These are phyloP conservation scores for Burhinus oedicnemus DNA, from an alignment of 2,113 vertebrate species.

Conservation along the genomic window DNA sequence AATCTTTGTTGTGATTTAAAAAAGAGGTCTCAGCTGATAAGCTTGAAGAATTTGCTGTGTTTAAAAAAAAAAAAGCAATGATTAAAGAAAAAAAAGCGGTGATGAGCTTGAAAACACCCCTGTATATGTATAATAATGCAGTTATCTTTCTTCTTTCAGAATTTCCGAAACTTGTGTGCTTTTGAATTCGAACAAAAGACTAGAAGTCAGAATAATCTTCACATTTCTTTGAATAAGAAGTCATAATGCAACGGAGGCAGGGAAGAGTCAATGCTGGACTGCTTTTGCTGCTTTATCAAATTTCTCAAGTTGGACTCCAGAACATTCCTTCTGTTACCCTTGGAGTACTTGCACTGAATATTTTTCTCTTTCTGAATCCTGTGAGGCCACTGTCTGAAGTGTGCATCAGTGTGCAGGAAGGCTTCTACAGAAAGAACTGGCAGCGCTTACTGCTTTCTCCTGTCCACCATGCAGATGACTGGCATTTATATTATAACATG, in stretches of 20 bases:
- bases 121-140: background rate
- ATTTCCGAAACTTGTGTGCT: background rate
- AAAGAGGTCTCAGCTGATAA: background rate
- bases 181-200: background rate
- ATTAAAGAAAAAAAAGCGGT: fast-evolving
- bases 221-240: background rate
- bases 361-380: conserved; percentile 88
- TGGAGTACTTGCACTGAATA: conserved; percentile 83
- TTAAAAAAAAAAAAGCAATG: background rate
- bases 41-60: background rate
- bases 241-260: conserved; percentile 73
- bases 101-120: background rate
- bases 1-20: background rate
- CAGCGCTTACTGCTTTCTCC: conserved; percentile 87
- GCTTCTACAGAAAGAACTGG: conserved; percentile 83
- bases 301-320: conserved; percentile 85
- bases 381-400: conserved; percentile 72
- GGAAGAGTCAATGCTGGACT: conserved; percentile 81
- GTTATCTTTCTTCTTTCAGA: conserved; percentile 61
- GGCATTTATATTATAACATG: conserved; percentile 98
- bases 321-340: conserved; percentile 92
- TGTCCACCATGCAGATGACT: conserved; percentile 89
- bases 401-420: conserved; percentile 87
- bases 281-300: conserved; percentile 84
- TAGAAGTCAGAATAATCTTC: background rate